These are phyloP conservation scores for Etheostoma perlongum DNA, from an alignment of 2,797 vertebrate genomes.

Conservation along the genomic window DNA sequence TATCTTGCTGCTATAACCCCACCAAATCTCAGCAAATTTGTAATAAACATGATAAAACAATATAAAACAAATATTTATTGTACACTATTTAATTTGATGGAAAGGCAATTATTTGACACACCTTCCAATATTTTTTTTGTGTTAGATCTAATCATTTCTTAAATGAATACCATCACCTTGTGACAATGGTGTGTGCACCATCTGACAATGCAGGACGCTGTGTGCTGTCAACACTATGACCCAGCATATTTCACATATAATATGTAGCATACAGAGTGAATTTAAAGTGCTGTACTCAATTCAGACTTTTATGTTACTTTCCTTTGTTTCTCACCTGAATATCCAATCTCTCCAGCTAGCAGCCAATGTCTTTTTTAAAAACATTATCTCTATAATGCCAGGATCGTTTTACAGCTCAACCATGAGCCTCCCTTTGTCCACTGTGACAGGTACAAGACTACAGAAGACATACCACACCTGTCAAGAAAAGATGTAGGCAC, in stretches of 20 bases:
- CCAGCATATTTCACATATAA: no score
- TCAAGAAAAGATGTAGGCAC: constrained; percentile 5
- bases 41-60: not conserved
- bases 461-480: constrained; percentile 11
- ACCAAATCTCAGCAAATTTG: not conserved
- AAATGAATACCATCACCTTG: not conserved
- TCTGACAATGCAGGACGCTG: not conserved
- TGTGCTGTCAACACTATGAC: not conserved
- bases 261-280: not conserved
- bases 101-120: not conserved
- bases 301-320: not conserved
- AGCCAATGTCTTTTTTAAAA: constrained; percentile 1
- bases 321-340: not conserved
- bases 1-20: not conserved
- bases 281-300: not conserved
- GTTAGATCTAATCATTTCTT: not conserved
- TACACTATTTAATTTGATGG: not conserved
- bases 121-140: not conserved
- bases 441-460: constrained; percentile 17
- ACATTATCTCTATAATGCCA: constrained; percentile 11
- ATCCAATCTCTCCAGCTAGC: not conserved
- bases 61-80: no score
- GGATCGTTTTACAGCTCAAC: constrained; percentile 21
- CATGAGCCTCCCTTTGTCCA: constrained; percentile 7
- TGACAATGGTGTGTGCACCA: not conserved